Evolutionary conservation across 2,797 vertebrate genomes (phyloP).

Genomic region (Acropternis orthonyx): DNA sequence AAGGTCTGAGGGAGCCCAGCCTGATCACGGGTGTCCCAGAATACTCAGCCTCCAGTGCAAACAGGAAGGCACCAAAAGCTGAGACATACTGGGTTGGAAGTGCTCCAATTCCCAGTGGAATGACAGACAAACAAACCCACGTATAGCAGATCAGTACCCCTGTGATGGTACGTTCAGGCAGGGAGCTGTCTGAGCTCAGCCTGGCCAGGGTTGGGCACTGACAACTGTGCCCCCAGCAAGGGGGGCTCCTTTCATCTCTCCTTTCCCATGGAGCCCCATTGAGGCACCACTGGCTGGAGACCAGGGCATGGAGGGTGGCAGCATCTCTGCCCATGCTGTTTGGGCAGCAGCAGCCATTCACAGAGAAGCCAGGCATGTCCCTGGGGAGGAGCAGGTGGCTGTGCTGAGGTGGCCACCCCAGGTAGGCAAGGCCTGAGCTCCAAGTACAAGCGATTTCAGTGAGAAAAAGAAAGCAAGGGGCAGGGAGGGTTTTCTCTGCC

Average conservation of each 20-base stretch:
- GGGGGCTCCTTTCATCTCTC: not conserved
- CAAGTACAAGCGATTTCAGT: not conserved
- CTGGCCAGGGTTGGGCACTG: accelerated
- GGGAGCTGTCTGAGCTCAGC: not conserved
- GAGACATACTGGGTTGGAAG: not conserved
- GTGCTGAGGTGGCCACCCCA: not conserved
- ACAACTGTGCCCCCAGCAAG: not conserved
- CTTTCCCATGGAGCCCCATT: not conserved
- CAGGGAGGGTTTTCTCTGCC: not conserved
- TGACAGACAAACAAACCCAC: not conserved
- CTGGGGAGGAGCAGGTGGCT: not conserved
- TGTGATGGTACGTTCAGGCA: accelerated
- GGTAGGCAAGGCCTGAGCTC: not conserved
- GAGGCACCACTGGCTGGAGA: not conserved
- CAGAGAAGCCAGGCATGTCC: not conserved
- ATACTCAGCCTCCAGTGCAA: not conserved
- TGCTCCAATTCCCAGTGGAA: not conserved
- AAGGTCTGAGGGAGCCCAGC: not conserved
- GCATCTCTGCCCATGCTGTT: not conserved
- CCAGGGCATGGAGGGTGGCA: not conserved
- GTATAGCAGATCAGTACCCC: not conserved
- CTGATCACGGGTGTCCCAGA: not conserved
- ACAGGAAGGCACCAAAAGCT: not conserved
- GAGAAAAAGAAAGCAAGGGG: not conserved
- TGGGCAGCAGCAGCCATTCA: not conserved